A percentile compares a stretch with the other conserved stretches of the same genome.
Evolutionary conservation across 2,888 invertebrate species (phyloP).

Genomic region (Deladenus siricidicola): DNA sequence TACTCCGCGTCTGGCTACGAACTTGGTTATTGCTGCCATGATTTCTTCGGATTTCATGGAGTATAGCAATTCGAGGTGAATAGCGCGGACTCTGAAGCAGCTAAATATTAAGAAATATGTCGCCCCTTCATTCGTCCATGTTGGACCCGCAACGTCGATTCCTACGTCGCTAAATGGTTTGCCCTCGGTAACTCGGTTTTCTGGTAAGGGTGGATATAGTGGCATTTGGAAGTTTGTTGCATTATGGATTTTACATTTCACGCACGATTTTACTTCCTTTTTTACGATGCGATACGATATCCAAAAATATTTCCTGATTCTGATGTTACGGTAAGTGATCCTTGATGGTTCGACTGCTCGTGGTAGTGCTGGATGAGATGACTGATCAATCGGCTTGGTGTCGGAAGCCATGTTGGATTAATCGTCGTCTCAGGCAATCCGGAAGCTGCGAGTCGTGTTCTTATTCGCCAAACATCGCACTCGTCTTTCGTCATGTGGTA

Average conservation of each 20-base stretch:
- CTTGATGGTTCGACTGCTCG: not conserved
- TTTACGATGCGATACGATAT: not conserved
- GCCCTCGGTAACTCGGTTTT: constrained; percentile 8
- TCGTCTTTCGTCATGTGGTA: not conserved
- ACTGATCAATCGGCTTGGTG: no score
- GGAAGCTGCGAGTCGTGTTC: not conserved
- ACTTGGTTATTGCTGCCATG: not conserved
- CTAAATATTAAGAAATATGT: not conserved
- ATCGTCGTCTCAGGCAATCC: not conserved
- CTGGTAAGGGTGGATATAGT: constrained; percentile 2
- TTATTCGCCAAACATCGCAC: not conserved
- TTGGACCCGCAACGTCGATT: constrained; percentile 33
- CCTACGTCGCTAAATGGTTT: constrained; percentile 25
- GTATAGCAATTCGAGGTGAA: not conserved
- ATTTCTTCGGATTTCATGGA: not conserved
- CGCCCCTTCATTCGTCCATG: not conserved
- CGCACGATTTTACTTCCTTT: not conserved
- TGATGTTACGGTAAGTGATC: not conserved
- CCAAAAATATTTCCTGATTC: not conserved
- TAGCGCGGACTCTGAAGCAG: not conserved
- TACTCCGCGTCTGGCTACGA: not conserved
- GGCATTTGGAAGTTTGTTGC: constrained; percentile 3
- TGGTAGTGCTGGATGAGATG: not conserved
- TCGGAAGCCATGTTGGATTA: not conserved
- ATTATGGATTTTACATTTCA: not conserved